phyloP scores from a whole-genome alignment of 2,113 vertebrate species.

The Speoplatyrhinus poulsoni region DNA sequence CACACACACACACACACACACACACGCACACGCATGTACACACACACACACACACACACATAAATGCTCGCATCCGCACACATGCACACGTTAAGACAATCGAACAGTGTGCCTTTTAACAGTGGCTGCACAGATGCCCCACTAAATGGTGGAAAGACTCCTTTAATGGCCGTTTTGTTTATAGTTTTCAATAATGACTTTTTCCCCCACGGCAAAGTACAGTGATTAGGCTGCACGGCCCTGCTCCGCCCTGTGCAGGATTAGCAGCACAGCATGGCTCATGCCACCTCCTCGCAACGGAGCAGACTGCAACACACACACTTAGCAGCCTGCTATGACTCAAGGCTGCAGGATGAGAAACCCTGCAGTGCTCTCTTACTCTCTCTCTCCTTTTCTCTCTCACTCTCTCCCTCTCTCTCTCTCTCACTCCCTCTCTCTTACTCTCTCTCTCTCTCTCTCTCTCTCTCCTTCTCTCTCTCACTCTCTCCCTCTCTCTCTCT shows the following conservation, averaged over 20 bases:
- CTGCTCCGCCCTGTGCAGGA: slow-evolving; percentile 38
- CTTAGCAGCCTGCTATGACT: slow-evolving; percentile 55
- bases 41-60: slow-evolving; percentile 15
- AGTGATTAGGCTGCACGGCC: slow-evolving; percentile 33
- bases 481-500: neutral
- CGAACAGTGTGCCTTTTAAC: slow-evolving; percentile 35
- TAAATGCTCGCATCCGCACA: no score
- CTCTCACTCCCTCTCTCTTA: neutral
- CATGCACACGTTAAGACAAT: neutral
- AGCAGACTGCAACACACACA: slow-evolving; percentile 39
- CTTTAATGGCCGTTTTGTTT: slow-evolving; percentile 52
- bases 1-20: neutral
- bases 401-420: neutral
- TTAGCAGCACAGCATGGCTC: slow-evolving; percentile 46
- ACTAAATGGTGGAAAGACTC: neutral
- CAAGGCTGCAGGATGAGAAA: slow-evolving; percentile 48
- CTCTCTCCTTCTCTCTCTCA: neutral
- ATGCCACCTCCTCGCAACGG: slow-evolving; percentile 47
- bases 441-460: neutral
- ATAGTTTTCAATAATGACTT: slow-evolving; percentile 66
- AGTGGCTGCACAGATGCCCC: slow-evolving; percentile 47
- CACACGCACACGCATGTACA: no score
- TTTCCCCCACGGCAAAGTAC: slow-evolving; percentile 59
- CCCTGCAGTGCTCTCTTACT: neutral
- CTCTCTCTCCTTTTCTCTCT: neutral